Evolutionary conservation across 2,888 invertebrate genomes (phyloP).

Genomic region (Neuroscelio doddi): DNA sequence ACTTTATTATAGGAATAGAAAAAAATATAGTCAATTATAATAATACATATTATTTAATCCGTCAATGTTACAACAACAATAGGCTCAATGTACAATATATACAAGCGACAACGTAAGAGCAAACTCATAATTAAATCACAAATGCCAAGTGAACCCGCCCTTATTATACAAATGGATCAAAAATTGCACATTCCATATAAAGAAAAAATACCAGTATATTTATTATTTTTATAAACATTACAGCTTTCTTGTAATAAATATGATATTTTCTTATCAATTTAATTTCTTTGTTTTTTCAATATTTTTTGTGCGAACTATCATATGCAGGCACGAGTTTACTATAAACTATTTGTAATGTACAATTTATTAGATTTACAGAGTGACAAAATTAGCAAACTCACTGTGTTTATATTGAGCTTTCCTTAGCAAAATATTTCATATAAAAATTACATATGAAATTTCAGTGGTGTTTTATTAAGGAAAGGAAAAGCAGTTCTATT

Average conservation of each 20-base stretch:
- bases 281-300: too few relatives aligned
- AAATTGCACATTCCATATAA: not conserved
- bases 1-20: not conserved
- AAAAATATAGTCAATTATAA: conserved; percentile 10
- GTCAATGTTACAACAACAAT: conserved; percentile 54
- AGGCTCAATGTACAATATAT: conserved; percentile 64
- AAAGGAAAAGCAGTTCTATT: conserved; percentile 21
- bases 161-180: conserved; percentile 13
- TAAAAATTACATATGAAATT: conserved; percentile 22
- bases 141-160: conserved; percentile 23
- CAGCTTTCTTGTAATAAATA: not conserved
- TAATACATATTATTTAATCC: conserved; percentile 29
- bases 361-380: conserved; percentile 8
- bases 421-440: conserved; percentile 20
- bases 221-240: not conserved
- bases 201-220: not conserved
- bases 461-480: conserved; percentile 10
- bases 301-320: conserved; percentile 10
- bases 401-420: not conserved
- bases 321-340: conserved; percentile 19
- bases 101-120: conserved; percentile 60
- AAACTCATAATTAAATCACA: conserved; percentile 39
- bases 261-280: not conserved
- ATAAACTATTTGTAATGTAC: conserved; percentile 16
- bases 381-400: conserved; percentile 5